Base-by-base conservation (phyloP, 2,797 vertebrate species). In the Aotus griseimembra region DNA sequence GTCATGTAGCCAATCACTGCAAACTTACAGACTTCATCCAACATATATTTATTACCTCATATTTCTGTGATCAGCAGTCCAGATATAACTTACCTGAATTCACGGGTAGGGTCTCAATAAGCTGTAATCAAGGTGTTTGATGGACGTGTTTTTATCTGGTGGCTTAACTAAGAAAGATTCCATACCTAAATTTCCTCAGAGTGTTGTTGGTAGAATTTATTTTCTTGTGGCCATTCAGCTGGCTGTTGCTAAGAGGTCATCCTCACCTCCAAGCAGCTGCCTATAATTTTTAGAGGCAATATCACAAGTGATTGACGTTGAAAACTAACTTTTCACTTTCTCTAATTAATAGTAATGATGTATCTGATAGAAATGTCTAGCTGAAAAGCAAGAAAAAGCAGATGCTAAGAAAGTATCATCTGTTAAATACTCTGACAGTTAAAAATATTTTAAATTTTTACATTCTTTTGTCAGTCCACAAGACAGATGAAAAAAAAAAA, bases 341-440 rank as follows among this genome's bases (percentile, higher is more conserved):
- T 88, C 33, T 28, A 94, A 24, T 88, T 80, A 93, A 86, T 64
- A 52, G 26, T 58, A 11, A 52, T 89, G 41, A 72, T 55, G 4
- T 22, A 84, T 84, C 39, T 77, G 77, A 83, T 50, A 90, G 6
- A 88, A 88, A 87, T 11, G 44, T 91, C 57, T 83, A 72, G 5
- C 4, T 52, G n/a, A 96, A 90, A 15, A 28, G 4, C 30, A 92
- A 82, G 61, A 39, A 50, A 86, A 90, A 70, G 4, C 24, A 44
- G 26, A 3, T 72, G n/a, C 33, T 89, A 92, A 72, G 52, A 93
- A 94, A 44, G 50, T 93, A 96, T 52, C 50, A 92, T 48, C 19
- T 85, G 86, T 94, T 93, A 93, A 95, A 90, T 22, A 93, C 61
- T 61, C 19, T 88, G 26, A 72, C 14, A 94, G 20, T 58, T 94